A percentile compares a stretch with the other conserved stretches of the same genome.
Conservation (phyloP, 1,140 invertebrate genomes). For the Drosophila quadrilineata region DNA sequence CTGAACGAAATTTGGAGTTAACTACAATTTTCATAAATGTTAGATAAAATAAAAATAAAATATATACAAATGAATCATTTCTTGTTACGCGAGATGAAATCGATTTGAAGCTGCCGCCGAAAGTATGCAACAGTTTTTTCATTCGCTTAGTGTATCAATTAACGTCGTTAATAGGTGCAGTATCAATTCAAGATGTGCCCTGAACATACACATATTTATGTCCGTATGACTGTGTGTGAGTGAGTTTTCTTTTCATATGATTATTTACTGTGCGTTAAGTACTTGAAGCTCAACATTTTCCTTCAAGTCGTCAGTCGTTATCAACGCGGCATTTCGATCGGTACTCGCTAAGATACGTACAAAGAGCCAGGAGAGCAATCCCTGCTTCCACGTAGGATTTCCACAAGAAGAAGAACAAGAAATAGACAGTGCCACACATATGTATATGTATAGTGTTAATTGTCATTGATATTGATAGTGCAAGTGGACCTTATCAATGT, state of each 20-base stretch:
- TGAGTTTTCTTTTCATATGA: constrained; percentile 37
- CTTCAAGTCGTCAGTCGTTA: constrained; percentile 59
- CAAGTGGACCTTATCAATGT: constrained; percentile 4
- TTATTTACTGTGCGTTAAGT: constrained; percentile 12
- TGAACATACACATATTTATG: constrained; percentile 5
- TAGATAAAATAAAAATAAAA: too few relatives aligned
- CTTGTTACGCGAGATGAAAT: too few relatives aligned
- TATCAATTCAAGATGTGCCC: constrained; percentile 34
- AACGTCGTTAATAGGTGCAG: constrained; percentile 29
- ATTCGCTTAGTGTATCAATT: constrained; percentile 46
- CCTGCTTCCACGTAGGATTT: too few relatives aligned
- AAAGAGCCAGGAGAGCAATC: too few relatives aligned
- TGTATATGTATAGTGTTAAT: too few relatives aligned
- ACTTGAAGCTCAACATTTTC: constrained; percentile 35
- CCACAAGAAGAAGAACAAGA: too few relatives aligned
- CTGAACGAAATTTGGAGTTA: constrained; percentile 1
- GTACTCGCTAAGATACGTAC: too few relatives aligned
- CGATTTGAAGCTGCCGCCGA: background rate
- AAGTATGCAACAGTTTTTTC: constrained; percentile 31
- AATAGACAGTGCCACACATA: too few relatives aligned
- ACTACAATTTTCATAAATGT: too few relatives aligned
- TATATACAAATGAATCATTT: too few relatives aligned
- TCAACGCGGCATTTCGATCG: constrained; percentile 57
- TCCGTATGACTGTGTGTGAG: background rate
- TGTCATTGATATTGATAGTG: too few relatives aligned